A percentile compares a stretch with the other conserved stretches of the same genome.
phyloP scores from a whole-genome alignment of 2,113 vertebrate species.

The Xerus inauris region DNA sequence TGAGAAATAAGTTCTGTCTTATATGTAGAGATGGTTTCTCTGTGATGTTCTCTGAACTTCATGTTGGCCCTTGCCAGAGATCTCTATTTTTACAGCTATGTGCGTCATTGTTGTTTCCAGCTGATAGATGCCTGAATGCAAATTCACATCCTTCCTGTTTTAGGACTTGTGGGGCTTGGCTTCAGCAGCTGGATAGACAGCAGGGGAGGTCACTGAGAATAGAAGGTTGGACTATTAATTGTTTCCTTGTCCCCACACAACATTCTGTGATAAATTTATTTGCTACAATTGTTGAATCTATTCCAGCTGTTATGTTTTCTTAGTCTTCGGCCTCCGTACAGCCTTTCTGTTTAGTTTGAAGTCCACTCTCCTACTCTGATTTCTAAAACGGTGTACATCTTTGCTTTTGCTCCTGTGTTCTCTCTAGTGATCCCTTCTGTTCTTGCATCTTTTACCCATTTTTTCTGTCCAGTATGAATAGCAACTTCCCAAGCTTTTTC shows the following conservation, averaged over 20 bases:
- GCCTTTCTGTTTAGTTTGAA: constrained; percentile 43
- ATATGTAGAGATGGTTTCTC: constrained; percentile 43
- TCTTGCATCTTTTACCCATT: not conserved
- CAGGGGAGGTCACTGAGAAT: constrained; percentile 29
- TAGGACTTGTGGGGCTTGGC: constrained; percentile 43
- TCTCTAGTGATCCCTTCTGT: not conserved
- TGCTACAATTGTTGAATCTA: not conserved
- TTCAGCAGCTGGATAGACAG: constrained; percentile 27
- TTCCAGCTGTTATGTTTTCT: not conserved
- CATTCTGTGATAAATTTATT: not conserved
- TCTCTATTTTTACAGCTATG: constrained; percentile 62
- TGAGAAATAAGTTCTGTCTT: constrained; percentile 47
- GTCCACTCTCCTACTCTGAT: not conserved
- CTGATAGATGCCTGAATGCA: constrained; percentile 59
- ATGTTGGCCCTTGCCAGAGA: constrained; percentile 47
- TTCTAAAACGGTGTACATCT: not conserved
- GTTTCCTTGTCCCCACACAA: not conserved
- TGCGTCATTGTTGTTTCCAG: constrained; percentile 74
- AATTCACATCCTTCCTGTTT: constrained; percentile 68
- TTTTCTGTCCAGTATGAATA: not conserved
- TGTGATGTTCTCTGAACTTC: constrained; percentile 50
- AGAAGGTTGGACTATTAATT: not conserved
- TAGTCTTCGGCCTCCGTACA: not conserved
- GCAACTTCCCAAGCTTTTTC: not conserved
- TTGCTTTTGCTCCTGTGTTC: not conserved